Evolutionary conservation across 2,113 vertebrate genomes (phyloP), one percentile per base, ranked within the genome.

Genomic region (Sorex fumeus): DNA sequence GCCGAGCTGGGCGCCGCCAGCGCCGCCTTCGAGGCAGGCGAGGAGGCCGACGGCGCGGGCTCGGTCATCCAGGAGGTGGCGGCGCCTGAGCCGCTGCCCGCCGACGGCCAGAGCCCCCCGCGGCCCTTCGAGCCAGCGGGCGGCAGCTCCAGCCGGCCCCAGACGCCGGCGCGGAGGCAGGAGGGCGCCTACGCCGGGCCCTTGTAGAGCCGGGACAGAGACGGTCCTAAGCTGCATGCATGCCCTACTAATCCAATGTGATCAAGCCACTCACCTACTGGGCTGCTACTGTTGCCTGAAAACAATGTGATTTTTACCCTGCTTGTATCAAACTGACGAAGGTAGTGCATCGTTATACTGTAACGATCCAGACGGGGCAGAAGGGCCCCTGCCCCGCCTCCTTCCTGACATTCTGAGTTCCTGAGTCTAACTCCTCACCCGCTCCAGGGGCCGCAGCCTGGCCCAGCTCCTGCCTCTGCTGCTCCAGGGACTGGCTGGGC

Each of bases 251-350:
- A 98, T 98, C 97, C 70, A 12, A 98, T 98, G 98, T 98, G 98
- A 98, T 97, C 98, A 94, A 97, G 97, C 98, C 97, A 97, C 98
- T 98, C 97, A 98, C 98, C 98, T 97, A 97, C 98, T 98, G 98
- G 98, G 98, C 98, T 98, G 98, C 98, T 98, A 98, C 98, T 98
- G 97, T 98, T 98, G 98, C 98, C 98, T 98, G 98, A 98, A 96
- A 97, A 98, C 97, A 98, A 98, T 98, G 97, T 98, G 98, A 98
- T 98, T 98, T 98, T 98, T 98, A 98, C 97, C 97, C 98, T 98
- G 98, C 98, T 98, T 97, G 97, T 98, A 98, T 98, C 98, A 98
- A 98, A 95, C 94, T 93, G 98, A 97, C 97, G 96, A 97, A 97
- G 40, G 40, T 40, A 40, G 40, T 83, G 97, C 98, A 96, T 97